phyloP scores from a whole-genome alignment of 2,113 vertebrate genomes.

The Stigmatopora nigra region DNA sequence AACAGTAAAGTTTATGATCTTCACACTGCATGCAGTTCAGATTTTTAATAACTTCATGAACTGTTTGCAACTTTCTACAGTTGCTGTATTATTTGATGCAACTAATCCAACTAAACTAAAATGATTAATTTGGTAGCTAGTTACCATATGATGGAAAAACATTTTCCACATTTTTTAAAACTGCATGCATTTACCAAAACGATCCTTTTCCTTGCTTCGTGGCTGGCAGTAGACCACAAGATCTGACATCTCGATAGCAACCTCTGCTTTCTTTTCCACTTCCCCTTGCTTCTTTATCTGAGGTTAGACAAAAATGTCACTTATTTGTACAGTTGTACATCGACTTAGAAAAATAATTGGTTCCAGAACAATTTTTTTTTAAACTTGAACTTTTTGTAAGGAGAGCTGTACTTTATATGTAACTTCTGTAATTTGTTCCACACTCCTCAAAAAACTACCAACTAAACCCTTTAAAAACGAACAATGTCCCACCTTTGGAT shows the following conservation, averaged over 20 bases:
- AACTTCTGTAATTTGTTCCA: no score
- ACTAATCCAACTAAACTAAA: not conserved
- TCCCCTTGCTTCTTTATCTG: constrained; percentile 79
- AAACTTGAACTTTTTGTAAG: no score
- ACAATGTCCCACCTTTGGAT: no score
- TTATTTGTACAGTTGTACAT: not conserved
- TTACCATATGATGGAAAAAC: not conserved
- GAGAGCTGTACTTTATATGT: no score
- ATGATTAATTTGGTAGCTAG: not conserved
- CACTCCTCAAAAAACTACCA: no score
- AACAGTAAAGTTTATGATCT: constrained; percentile 2
- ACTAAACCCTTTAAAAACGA: no score
- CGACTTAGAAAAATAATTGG: no score
- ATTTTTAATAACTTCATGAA: not conserved
- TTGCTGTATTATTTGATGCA: not conserved
- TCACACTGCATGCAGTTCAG: not conserved
- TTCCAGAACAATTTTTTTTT: no score
- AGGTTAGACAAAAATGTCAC: constrained; percentile 14
- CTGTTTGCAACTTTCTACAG: not conserved
- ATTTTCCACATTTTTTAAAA: not conserved
- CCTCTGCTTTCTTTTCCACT: constrained; percentile 83
- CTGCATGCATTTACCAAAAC: constrained; percentile 72
- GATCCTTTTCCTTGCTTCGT: constrained; percentile 91
- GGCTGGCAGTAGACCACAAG: constrained; percentile 94
- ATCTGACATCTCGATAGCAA: constrained; percentile 93